Evolutionary conservation across 2,888 invertebrate species (phyloP), one percentile per base, ranked within the genome.

Genomic region (Cotesia congregata): DNA sequence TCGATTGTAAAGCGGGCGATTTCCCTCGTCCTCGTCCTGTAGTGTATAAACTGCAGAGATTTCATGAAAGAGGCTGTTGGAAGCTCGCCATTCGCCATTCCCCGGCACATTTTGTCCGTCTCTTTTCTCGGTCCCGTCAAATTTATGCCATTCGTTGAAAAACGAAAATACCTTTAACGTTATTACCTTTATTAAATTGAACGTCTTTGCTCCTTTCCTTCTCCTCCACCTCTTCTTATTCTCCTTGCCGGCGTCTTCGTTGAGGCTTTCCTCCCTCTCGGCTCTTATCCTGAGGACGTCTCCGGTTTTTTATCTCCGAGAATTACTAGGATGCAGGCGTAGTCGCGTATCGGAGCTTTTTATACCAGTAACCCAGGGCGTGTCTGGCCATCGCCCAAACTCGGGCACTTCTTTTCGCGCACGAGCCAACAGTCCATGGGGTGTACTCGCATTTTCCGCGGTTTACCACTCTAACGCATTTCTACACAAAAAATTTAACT

Each of bases 121-220:
- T 80, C 77, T 82, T 84, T 82, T 83, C 83, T 82, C 67, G 64
- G 50, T 74, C 50, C 61, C 62, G 67, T 75, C 75, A 65, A 73
- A 76, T 76, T 70, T 67, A 74, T 67, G 65, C 76, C 39, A 62
- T 80, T 65, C 75, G 77, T 79, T 67, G 83, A 85, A 85, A 85
- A 84, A 86, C 85, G 83, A 85, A 85, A 85, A 87, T 86, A 88
- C 87, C 86, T 85, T 86, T 86, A 85, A 86, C 83, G 84, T 86
- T 88, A 88, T 88, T 88, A 87, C 86, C 87, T 88, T 89, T 88
- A 89, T 89, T 88, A 88, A 88, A 88, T 88, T 86, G 85, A 85
- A 85, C 83, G 83, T 84, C 83, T 80, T 70, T 30, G 30, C 30
- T 30, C 60, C 65, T 30, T 6, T 67, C 5, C 50, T 50, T 20